phyloP scores from a whole-genome alignment of 2,797 vertebrate species.

The Bradypus variegatus region DNA sequence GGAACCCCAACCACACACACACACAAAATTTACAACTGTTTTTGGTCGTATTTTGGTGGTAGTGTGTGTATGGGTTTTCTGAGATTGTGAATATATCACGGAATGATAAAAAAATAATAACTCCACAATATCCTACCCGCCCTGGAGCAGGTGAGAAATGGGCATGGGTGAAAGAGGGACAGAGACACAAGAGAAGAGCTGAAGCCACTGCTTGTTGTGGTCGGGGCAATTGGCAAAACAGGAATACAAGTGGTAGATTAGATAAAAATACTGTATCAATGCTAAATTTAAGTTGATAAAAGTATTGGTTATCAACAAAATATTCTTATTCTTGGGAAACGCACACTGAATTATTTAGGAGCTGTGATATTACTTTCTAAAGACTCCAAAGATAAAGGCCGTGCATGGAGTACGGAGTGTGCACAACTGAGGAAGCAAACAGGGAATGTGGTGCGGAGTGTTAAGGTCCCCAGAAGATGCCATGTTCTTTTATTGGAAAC shows the following conservation, averaged over 20 bases:
- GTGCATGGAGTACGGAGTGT: background rate
- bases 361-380: background rate
- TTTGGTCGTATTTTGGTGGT: background rate
- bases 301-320: background rate
- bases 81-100: accelerated
- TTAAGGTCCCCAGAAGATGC: too few species aligned
- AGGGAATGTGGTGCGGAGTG: too few species aligned
- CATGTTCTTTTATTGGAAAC: too few species aligned
- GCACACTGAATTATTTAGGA: background rate
- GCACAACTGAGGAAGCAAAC: background rate
- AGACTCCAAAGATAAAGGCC: background rate
- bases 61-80: background rate
- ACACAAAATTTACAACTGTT: background rate
- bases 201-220: background rate
- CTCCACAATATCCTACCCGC: accelerated
- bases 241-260: background rate
- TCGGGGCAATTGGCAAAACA: background rate
- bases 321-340: background rate
- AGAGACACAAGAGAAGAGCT: background rate
- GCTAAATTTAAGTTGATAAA: too few species aligned
- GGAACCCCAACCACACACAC: too few species aligned
- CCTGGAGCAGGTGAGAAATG: background rate
- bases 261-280: accelerated
- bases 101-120: too few species aligned
- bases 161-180: background rate